phyloP scores from a whole-genome alignment of 2,113 vertebrate species.

The Murina feae region DNA sequence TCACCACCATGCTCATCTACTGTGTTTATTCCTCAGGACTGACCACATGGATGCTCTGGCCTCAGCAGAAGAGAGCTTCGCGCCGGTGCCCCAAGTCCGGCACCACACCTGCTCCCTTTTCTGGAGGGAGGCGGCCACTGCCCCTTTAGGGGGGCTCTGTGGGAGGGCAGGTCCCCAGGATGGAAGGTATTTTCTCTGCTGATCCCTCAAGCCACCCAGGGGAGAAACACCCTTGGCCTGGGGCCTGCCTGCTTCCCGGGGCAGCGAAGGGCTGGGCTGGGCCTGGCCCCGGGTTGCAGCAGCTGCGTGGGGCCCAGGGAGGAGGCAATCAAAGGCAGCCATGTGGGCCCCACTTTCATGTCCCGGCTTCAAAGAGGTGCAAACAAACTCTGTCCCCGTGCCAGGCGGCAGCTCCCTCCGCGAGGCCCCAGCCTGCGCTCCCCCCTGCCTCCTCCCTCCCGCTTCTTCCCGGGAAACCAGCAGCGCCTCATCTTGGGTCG shows the following conservation, averaged over 20 bases:
- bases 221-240: conserved; percentile 21
- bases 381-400: conserved; percentile 87
- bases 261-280: not conserved
- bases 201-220: not conserved
- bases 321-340: conserved; percentile 90
- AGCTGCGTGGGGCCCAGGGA: conserved; percentile 81
- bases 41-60: accelerated
- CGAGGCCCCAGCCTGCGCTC: conserved; percentile 69
- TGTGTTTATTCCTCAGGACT: not conserved
- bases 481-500: not conserved
- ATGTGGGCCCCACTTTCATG: conserved; percentile 90
- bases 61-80: accelerated
- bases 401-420: conserved; percentile 74
- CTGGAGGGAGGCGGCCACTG: not conserved
- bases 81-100: accelerated
- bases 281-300: conserved; percentile 70
- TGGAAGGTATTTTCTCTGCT: not conserved
- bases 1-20: accelerated
- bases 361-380: conserved; percentile 91
- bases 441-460: conserved; percentile 39
- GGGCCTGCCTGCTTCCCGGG: conserved; percentile 72
- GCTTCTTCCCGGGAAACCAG: conserved; percentile 63
- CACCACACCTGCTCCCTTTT: not conserved
- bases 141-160: not conserved
- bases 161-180: not conserved